Base-by-base conservation (phyloP, 2,888 invertebrate genomes). In the Luffia ferchaultella region DNA sequence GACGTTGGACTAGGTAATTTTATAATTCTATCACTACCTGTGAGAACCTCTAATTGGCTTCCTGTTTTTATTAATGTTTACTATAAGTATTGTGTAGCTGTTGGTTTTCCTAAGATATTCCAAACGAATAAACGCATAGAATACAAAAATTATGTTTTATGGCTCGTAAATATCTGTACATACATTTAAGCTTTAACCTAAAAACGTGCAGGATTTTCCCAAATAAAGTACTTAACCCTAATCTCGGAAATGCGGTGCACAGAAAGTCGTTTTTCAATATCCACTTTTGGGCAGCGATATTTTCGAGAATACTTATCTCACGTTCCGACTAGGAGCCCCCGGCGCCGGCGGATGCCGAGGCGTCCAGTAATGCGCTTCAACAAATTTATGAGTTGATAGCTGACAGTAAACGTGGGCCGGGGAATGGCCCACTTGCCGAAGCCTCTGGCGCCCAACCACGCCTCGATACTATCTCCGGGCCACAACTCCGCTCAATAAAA, bases 301-400 rank as follows among this genome's bases (percentile, higher is more conserved):
- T 48, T 48, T 48, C 19, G 42, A 48, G 42, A 18, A 30, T 30
- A 30, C 18, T 15, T 41, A 19, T 41, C 15, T 16, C 46, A 20
- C 16, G 20, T 15, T 20, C n/a, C n/a, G n/a, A 30, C 30, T 20
- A 40, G 20, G 30, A 9, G 46, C n/a, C 30, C 30, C 3, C 30
- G 30, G 16, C 17, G 30, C 30, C 19, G n/a, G 17, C 52, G 55
- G 55, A 60, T 61, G 58, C 57, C 57, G 47, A 50, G 52, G 55
- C 55, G 58, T 58, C 52, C 52, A 53, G 59, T 57, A 64, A 63
- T 59, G 58, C 58, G 58, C 55, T 61, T 58, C 59, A 57, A 60
- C 60, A 62, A 65, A 64, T 64, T 64, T 65, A 65, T 62, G 61
- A 62, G 61, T 64, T 64, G 62, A 66, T 64, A 64, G 62, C 59